phyloP scores from a whole-genome alignment of 2,888 invertebrate species.

The Cryptophagus acutangulus region DNA sequence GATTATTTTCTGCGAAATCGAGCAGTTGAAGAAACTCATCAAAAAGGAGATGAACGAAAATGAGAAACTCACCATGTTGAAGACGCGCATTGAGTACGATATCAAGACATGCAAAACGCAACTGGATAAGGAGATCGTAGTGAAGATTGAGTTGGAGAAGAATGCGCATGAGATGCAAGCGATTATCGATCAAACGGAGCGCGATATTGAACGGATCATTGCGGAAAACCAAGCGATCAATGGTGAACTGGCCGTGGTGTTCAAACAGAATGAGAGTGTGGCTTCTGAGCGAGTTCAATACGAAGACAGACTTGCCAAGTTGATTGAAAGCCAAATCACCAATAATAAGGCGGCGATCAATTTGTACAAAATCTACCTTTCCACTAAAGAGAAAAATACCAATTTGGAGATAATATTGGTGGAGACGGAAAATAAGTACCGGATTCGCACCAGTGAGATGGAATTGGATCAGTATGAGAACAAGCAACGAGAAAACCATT shows the following conservation, averaged over 20 bases:
- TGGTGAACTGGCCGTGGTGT: too few species aligned
- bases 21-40: slow-evolving; percentile 62
- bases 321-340: slow-evolving; percentile 63
- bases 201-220: slow-evolving; percentile 58
- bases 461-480: neutral
- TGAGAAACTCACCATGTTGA: slow-evolving; percentile 58
- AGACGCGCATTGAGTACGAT: slow-evolving; percentile 56
- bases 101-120: slow-evolving; percentile 48
- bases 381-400: slow-evolving; percentile 18
- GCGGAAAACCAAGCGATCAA: too few species aligned
- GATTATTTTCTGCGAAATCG: slow-evolving; percentile 51
- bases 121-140: slow-evolving; percentile 53
- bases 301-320: slow-evolving; percentile 49
- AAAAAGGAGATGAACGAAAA: slow-evolving; percentile 63
- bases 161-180: slow-evolving; percentile 54
- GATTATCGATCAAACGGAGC: slow-evolving; percentile 58
- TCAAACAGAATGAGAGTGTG: too few species aligned
- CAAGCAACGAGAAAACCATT: slow-evolving; percentile 1
- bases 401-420: slow-evolving; percentile 16
- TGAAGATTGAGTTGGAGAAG: slow-evolving; percentile 50
- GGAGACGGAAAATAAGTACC: slow-evolving; percentile 3
- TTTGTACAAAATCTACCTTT: slow-evolving; percentile 39
- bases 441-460: neutral
- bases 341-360: slow-evolving; percentile 61
- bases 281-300: too few species aligned